Conservation (phyloP, 1,140 invertebrate species). For the Cyrtorhinus lividipennis region DNA sequence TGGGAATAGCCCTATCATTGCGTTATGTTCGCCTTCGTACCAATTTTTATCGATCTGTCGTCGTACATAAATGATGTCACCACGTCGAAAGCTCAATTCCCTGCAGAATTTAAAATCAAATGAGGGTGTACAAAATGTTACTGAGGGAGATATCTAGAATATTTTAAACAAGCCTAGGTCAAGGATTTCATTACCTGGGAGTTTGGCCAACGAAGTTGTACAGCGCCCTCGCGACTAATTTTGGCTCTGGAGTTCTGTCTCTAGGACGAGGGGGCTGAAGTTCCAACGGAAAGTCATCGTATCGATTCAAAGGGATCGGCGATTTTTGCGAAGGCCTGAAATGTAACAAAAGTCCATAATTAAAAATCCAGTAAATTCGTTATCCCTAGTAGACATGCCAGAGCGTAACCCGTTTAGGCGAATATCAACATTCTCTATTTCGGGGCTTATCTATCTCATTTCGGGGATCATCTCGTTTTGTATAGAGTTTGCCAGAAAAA, state of each 20-base stretch:
- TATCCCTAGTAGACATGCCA: too few relatives aligned
- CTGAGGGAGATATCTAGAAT: too few relatives aligned
- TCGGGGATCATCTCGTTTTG: too few relatives aligned
- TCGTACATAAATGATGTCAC: conserved; percentile 74
- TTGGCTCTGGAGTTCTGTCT: conserved; percentile 47
- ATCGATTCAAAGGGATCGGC: conserved; percentile 79
- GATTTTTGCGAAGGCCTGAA: conserved; percentile 78
- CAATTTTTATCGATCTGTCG: conserved; percentile 85
- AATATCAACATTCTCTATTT: too few relatives aligned
- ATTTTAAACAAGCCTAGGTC: too few relatives aligned
- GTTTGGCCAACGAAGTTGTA: conserved; percentile 86
- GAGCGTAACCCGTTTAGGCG: too few relatives aligned
- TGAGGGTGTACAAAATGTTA: too few relatives aligned
- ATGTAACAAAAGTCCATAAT: conserved; percentile 14
- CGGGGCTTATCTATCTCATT: too few relatives aligned
- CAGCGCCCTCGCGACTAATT: conserved; percentile 66
- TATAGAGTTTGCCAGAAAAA: too few relatives aligned
- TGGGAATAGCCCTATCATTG: conserved; percentile 76
- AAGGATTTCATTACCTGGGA: conserved; percentile 39
- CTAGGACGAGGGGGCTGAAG: conserved; percentile 37
- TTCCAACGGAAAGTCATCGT: conserved; percentile 67
- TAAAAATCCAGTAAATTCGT: not conserved
- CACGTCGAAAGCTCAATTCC: conserved; percentile 77
- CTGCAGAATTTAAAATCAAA: conserved; percentile 31
- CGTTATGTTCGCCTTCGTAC: conserved; percentile 87